These are phyloP conservation scores for Illadopsis cleaveri DNA, from an alignment of 2,113 vertebrate genomes.

Conservation along the genomic window DNA sequence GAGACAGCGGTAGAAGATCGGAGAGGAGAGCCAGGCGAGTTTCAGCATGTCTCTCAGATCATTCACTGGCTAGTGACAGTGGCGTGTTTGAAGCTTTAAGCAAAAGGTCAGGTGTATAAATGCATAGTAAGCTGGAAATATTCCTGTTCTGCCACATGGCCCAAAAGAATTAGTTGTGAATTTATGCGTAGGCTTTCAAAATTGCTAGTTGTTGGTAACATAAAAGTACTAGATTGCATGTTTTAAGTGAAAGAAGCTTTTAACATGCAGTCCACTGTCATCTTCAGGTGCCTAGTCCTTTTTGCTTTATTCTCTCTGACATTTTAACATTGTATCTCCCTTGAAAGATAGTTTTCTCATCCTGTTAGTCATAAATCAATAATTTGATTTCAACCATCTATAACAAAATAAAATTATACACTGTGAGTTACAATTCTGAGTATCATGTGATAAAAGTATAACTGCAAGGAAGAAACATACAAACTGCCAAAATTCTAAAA, in stretches of 20 bases:
- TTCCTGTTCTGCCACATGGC: not conserved
- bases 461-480: not conserved
- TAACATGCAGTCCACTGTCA: not conserved
- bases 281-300: not conserved
- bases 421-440: not conserved
- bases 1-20: conserved; percentile 84
- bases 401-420: not conserved
- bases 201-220: not conserved
- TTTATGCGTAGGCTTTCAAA: not conserved
- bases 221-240: not conserved
- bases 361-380: not conserved
- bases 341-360: not conserved
- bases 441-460: not conserved
- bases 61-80: conserved; percentile 94
- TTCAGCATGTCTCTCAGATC: conserved; percentile 90
- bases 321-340: not conserved
- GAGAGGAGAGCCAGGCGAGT: conserved; percentile 87
- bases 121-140: conserved; percentile 57
- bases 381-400: not conserved
- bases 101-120: conserved; percentile 82
- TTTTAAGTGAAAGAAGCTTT: not conserved
- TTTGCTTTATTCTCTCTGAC: not conserved
- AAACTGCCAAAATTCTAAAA: not conserved
- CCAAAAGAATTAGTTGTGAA: not conserved
- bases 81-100: conserved; percentile 96